phyloP scores from a whole-genome alignment of 2,888 invertebrate genomes.

The Netelia melanura region DNA sequence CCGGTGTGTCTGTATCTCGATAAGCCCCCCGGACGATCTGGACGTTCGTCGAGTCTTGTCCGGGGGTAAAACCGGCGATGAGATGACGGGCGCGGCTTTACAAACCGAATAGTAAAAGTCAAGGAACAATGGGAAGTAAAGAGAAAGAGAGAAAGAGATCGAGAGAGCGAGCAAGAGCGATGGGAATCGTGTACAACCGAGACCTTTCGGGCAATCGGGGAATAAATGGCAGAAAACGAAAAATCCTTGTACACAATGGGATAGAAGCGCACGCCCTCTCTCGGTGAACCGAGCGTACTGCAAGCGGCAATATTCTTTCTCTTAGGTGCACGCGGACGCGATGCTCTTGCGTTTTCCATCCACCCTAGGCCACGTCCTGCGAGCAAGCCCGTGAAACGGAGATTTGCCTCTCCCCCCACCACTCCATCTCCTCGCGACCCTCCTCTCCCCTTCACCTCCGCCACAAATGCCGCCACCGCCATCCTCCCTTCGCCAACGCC shows the following conservation, averaged over 20 bases:
- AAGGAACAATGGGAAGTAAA: constrained; percentile 78
- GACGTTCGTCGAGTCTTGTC: constrained; percentile 26
- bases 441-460: too few relatives aligned
- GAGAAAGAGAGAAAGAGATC: constrained; percentile 33
- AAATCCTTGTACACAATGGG: constrained; percentile 76
- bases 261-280: constrained; percentile 76
- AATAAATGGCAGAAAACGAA: constrained; percentile 74
- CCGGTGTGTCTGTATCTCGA: constrained; percentile 24
- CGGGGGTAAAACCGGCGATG: constrained; percentile 67
- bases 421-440: too few relatives aligned
- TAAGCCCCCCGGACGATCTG: constrained; percentile 28
- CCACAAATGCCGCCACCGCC: too few relatives aligned
- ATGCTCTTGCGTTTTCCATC: constrained; percentile 30
- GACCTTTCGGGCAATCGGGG: constrained; percentile 78
- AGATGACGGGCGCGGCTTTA: constrained; percentile 78
- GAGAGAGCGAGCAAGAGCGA: constrained; percentile 26
- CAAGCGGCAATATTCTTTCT: constrained; percentile 8
- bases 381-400: constrained; percentile 49
- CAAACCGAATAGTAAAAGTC: constrained; percentile 80
- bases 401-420: constrained; percentile 41
- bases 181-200: constrained; percentile 75
- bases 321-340: neutral
- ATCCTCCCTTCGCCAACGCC: too few relatives aligned
- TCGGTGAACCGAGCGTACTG: constrained; percentile 30
- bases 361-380: constrained; percentile 55